Base-by-base conservation (phyloP, 2,797 vertebrate species). In the Enteromius argenteus region DNA sequence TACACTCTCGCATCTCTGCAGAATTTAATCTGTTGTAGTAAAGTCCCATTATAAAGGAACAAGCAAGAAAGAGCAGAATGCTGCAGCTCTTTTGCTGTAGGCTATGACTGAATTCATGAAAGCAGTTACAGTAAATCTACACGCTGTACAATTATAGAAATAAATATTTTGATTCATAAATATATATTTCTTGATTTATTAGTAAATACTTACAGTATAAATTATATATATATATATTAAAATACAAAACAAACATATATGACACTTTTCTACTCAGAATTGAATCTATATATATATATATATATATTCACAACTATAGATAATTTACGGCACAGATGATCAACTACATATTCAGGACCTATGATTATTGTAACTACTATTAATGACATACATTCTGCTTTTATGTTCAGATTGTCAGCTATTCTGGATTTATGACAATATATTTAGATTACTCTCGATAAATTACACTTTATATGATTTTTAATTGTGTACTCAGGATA, bases 21-120 rank as follows among this genome's bases (percentile, higher is more conserved):
- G 35, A 42, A 71, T 81, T 49, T 4, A 30, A 75, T 66, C 71
- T 53, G 58, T 81, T 60, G 37, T 27, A 69, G 32, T 56, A 81
- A 73, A 73, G 23, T 44, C 51, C 37, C 10, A 46, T 81, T 72
- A 72, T n/a, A 60, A 30, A 53, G 27, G 37, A 53, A 69, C 21
- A 72, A 81, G 37, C 51, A 46, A 72, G 68, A 44, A 53, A 72
- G 67, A 72, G 67, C 37, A 30, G 21, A 44, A 81, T 46, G 13
- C 30, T n/a, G 44, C 30, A 23, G 64, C 49, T 51, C 37, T 67
- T 68, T 13, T 68, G 32, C 78, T 51, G 78, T 17, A 68, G 46
- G 62, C 39, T 21, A 46, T 46, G 35, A 49, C 42, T 67, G 39
- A 79, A 51, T 37, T 68, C 42, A 67, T 67, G 5, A 80, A 68